Percentiles rank a stretch among this genome's conserved stretches.
Conservation (phyloP, 35 echinoderm and acorn worm genomes). For the Diadema setosum region DNA sequence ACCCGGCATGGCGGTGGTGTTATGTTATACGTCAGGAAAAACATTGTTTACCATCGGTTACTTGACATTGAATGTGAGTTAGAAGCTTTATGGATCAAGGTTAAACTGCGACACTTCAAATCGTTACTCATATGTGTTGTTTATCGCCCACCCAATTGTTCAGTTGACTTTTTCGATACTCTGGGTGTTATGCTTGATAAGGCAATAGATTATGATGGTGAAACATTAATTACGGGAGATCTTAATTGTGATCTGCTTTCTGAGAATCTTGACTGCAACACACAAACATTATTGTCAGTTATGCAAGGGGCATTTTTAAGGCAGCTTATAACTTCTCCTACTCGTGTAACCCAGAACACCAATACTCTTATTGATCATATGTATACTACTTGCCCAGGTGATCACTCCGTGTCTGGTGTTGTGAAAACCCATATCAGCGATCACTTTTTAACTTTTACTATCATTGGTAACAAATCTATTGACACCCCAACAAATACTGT, state of each 20-base stretch:
- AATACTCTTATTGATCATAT: background rate
- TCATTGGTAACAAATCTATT: background rate
- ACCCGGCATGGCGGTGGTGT: background rate
- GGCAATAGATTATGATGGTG: background rate
- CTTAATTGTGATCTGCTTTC: background rate
- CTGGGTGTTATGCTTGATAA: background rate
- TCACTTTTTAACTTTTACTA: background rate
- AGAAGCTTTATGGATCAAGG: background rate
- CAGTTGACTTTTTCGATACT: background rate
- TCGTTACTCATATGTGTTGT: background rate
- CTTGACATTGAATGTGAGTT: background rate
- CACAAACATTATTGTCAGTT: background rate
- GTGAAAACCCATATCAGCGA: background rate
- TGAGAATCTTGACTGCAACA: background rate
- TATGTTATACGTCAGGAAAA: background rate
- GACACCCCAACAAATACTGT: background rate
- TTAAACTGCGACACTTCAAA: background rate
- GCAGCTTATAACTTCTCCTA: background rate
- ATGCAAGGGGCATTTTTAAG: background rate
- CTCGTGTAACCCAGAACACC: background rate
- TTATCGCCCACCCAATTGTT: background rate
- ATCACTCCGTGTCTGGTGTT: background rate
- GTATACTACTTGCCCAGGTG: background rate
- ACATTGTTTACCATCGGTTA: background rate
- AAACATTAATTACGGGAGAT: background rate